These are phyloP conservation scores for Chaetops frenatus DNA, from an alignment of 2,113 vertebrate genomes.

Conservation along the genomic window DNA sequence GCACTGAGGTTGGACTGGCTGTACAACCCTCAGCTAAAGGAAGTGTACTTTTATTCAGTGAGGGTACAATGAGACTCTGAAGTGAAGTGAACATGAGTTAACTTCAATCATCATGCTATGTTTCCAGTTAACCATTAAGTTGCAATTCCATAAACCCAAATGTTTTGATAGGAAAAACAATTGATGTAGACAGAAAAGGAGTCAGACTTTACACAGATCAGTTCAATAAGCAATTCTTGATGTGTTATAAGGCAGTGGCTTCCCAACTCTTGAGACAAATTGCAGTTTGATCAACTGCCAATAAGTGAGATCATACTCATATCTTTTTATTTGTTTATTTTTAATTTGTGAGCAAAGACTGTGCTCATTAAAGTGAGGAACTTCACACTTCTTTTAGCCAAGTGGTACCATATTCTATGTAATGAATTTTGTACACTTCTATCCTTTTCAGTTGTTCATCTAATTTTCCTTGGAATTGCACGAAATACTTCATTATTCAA, in stretches of 20 bases:
- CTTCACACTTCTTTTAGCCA: conserved; percentile 8
- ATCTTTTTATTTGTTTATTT: conserved; percentile 65
- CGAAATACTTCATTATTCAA: neutral
- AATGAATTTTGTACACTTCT: neutral
- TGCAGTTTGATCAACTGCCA: conserved; percentile 42
- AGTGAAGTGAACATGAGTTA: neutral
- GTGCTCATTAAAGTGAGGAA: conserved; percentile 49
- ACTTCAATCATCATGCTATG: neutral
- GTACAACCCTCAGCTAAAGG: neutral
- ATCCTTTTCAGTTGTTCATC: neutral
- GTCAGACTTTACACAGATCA: neutral
- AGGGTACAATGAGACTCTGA: neutral
- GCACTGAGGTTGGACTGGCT: neutral
- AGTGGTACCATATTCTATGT: conserved; percentile 11
- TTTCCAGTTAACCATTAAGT: neutral
- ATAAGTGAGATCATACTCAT: neutral
- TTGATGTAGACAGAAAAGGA: neutral
- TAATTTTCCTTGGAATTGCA: conserved; percentile 38
- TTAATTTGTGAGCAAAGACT: conserved; percentile 57
- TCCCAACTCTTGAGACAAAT: conserved; percentile 41
- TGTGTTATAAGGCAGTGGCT: conserved; percentile 13
- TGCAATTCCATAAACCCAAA: conserved; percentile 1
- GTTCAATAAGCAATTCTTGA: neutral
- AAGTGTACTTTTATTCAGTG: neutral
- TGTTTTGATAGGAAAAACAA: conserved; percentile 17